Evolutionary conservation across 1,140 invertebrate species (phyloP), one percentile per base, ranked within the genome.

Genomic region (Drosophila oshimai): DNA sequence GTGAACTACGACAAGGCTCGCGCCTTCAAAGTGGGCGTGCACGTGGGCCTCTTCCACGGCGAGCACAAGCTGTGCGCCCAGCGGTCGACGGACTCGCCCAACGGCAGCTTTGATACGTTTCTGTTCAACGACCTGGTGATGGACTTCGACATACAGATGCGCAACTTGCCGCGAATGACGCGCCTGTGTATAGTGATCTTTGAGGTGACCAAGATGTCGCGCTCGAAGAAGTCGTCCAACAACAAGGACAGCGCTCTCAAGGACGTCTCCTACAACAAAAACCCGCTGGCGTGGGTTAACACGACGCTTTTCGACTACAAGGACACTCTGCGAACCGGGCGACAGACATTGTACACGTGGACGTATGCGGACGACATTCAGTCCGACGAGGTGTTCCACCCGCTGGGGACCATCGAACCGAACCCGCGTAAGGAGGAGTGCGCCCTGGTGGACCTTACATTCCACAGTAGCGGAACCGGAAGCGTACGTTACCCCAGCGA

Each of bases 281-380:
- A 89, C 91, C 96, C 96, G 2, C 91, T 99, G 47, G 97, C 96
- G 15, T 99, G 97, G 97, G 97, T 96, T 0, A 99, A 99, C 90
- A 96, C 97, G 0, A 97, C 98, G 36, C 93, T 99, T 64, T 99
- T 97, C 92, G 97, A 99, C 91, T 99, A 97, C 91, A 97, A 96
- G 89, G 95, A 96, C 78, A 95, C 96, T 70, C 91, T 99, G 13
- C 95, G 96, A 74, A 95, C 92, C 17, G 97, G 96, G 10, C 95
- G 95, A n/a, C 94, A 96, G 91, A 97, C 96, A 2, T 92, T 99
- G 1, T 97, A 96, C 79, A 95, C 98, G 87, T 99, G 97, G 97
- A 96, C 96, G 0, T 96, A 96, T 90, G 95, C 96, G 1, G 96
- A 98, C 81, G 96, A 97, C 75, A 95, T 96, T 84, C 95, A 96